A percentile compares a stretch with the other conserved stretches of the same genome.
Evolutionary conservation across 2,113 vertebrate genomes (phyloP).

Genomic region (Laticauda colubrina): DNA sequence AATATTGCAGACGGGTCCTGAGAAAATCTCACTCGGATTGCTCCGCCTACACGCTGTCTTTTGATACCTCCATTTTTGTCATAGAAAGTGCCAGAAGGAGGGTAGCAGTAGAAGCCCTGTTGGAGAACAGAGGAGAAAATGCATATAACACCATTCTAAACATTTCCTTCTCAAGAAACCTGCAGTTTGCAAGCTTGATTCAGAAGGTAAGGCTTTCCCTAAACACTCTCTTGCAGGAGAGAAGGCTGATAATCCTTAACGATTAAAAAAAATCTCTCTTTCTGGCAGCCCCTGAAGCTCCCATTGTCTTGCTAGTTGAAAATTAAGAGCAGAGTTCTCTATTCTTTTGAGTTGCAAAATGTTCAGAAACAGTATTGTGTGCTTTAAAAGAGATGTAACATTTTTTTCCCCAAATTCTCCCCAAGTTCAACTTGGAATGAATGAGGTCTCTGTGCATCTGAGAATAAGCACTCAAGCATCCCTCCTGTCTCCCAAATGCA

Average conservation of each 20-base stretch:
- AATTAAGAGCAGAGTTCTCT: not conserved
- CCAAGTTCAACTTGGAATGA: not conserved
- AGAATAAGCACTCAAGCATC: not conserved
- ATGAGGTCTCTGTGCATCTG: not conserved
- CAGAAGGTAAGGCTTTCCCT: constrained; percentile 73
- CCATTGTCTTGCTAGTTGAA: not conserved
- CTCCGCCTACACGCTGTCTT: constrained; percentile 70
- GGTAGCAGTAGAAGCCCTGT: constrained; percentile 79
- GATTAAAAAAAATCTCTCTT: not conserved
- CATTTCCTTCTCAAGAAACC: constrained; percentile 87
- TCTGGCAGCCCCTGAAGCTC: not conserved
- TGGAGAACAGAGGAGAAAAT: constrained; percentile 93
- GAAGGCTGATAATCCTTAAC: not conserved
- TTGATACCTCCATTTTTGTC: constrained; percentile 73
- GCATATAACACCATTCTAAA: constrained; percentile 85
- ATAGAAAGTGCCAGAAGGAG: constrained; percentile 81
- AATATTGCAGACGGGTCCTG: constrained; percentile 80
- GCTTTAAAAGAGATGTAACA: not conserved
- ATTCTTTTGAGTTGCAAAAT: not conserved
- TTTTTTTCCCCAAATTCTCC: not conserved
- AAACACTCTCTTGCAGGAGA: not conserved
- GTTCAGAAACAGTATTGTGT: not conserved
- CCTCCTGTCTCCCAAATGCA: not conserved
- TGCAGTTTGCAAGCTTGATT: constrained; percentile 87
- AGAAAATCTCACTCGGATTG: constrained; percentile 54